These are phyloP conservation scores for Drosophila differens DNA, from an alignment of 2,888 invertebrate species.

Conservation along the genomic window DNA sequence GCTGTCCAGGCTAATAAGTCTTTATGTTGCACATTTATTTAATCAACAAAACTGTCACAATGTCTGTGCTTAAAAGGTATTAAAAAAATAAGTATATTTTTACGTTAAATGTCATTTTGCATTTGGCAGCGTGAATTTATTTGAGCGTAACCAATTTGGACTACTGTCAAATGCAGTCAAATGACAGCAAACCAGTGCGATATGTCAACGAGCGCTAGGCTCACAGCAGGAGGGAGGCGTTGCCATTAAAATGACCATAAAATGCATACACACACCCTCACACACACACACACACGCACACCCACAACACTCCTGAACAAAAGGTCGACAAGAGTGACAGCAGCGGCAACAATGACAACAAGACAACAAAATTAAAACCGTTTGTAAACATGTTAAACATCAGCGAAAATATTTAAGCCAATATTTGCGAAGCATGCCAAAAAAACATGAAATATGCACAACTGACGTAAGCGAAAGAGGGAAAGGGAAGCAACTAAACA, in stretches of 20 bases:
- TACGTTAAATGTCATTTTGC: constrained; percentile 42
- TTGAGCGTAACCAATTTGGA: constrained; percentile 46
- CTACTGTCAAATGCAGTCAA: constrained; percentile 63
- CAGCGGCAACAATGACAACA: constrained; percentile 16
- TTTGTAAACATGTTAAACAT: constrained; percentile 59
- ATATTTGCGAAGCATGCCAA: constrained; percentile 57
- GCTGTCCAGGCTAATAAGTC: constrained; percentile 6
- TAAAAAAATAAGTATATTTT: constrained; percentile 5
- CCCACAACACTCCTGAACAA: background rate
- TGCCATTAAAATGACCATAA: constrained; percentile 57
- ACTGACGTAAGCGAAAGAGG: background rate
- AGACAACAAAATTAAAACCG: constrained; percentile 28
- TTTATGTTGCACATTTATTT: constrained; percentile 2
- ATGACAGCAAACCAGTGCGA: constrained; percentile 51
- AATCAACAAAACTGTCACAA: constrained; percentile 2
- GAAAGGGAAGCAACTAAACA: background rate
- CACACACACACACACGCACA: constrained; percentile 15
- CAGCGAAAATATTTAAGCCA: constrained; percentile 66
- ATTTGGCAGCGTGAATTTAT: constrained; percentile 52
- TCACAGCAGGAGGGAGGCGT: constrained; percentile 1
- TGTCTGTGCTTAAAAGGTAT: background rate
- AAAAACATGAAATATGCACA: constrained; percentile 40
- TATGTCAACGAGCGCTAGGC: constrained; percentile 45
- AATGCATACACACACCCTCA: constrained; percentile 39
- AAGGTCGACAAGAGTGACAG: background rate